Base-by-base conservation (phyloP, 2,888 invertebrate species). In the Thymelicus acteon region DNA sequence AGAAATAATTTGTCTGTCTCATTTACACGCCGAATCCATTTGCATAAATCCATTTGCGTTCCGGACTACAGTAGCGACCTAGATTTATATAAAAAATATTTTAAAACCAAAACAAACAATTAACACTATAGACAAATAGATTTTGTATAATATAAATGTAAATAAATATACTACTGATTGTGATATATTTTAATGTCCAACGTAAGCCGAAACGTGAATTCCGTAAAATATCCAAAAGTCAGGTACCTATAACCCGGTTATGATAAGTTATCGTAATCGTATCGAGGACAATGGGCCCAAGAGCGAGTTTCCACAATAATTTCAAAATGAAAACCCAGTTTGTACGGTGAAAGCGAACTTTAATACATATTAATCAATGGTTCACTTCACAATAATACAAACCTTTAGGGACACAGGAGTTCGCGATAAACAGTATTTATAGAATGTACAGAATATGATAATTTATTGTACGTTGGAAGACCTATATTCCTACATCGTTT, bases 241-340 rank as follows among this genome's bases (percentile, higher is more conserved):
- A n/a, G 2, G 7, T 19, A 49, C n/a, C n/a, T n/a, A n/a, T 31
- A 31, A 24, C 39, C 48, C 48, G n/a, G 54, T 57, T 37, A 49
- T 44, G 10, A 65, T 40, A 52, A 39, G 40, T 63, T 57, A 66
- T 63, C 67, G 65, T 68, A 64, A 62, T 24, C n/a, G n/a, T n/a
- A n/a, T n/a, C 61, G 67, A 47, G 60, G n/a, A 67, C 52, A 44
- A 67, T 61, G 19, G 13, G n/a, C 31, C 67, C n/a, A 10, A 7
- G 31, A 31, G 67, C 19, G 6, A 67, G 60, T 61, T 68, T 68
- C 44, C 61, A 61, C 67, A 40, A 67, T 49, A 60, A 40, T 68
- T 68, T 54, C 60, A 61, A 40, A 44, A 61, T 68, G 67, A 67
- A 67, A 67, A 67, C 54, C 67, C 61, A 44, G 44, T 24, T 8